These are phyloP conservation scores for Machaerirhynchus nigripectus DNA, from an alignment of 2,113 vertebrate species.

Conservation along the genomic window DNA sequence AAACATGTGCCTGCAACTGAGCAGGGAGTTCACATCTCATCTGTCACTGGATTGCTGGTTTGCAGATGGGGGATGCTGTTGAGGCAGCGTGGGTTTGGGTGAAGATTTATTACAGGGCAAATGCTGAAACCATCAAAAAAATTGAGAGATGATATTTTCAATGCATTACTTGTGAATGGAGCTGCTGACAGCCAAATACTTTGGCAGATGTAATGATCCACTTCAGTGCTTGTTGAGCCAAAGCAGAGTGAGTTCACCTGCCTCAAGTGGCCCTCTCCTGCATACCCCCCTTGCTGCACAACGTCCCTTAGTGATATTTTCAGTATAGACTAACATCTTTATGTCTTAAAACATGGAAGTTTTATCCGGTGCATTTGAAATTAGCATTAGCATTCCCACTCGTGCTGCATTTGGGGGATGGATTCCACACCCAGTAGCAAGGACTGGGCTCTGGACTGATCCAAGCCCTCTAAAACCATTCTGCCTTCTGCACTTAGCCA, in stretches of 20 bases:
- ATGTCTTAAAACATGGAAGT: not conserved
- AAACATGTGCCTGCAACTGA: not conserved
- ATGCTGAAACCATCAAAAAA: not conserved
- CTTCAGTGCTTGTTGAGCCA: not conserved
- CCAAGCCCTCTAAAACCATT: not conserved
- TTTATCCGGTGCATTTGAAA: not conserved
- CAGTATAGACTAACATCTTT: not conserved
- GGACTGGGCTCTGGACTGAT: not conserved
- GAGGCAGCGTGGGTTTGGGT: not conserved
- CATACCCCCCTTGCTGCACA: not conserved
- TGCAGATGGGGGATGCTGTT: not conserved
- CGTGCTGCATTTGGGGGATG: not conserved
- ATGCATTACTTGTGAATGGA: not conserved
- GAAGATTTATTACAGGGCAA: not conserved
- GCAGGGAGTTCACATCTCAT: not conserved
- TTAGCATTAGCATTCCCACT: not conserved
- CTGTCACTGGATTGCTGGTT: not conserved
- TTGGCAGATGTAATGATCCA: not conserved
- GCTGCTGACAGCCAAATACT: not conserved
- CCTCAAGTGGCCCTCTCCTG: not conserved
- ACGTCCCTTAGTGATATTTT: not conserved
- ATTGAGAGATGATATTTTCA: not conserved
- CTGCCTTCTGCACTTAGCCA: not conserved
- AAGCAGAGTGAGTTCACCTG: not conserved
- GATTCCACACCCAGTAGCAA: not conserved